Percentiles rank a stretch among this genome's conserved stretches.
These are phyloP conservation scores for Phyllotreta striolata DNA, from an alignment of 2,888 invertebrate species.

Conservation along the genomic window DNA sequence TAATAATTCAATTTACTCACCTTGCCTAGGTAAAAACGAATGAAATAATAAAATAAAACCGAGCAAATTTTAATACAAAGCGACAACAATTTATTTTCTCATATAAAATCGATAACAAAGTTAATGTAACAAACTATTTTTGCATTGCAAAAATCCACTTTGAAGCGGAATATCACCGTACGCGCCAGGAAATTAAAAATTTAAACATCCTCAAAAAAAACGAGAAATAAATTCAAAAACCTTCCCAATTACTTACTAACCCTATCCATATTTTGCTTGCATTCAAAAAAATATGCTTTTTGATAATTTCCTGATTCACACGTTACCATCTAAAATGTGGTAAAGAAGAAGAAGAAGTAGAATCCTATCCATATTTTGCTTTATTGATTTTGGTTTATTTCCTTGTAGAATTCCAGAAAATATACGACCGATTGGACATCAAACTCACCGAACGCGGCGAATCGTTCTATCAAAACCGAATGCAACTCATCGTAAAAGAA, in stretches of 20 bases:
- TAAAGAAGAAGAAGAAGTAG: too few relatives aligned
- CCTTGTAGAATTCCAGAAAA: constrained; percentile 79
- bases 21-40: too few relatives aligned
- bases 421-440: constrained; percentile 87
- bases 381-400: too few relatives aligned
- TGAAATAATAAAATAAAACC: neutral
- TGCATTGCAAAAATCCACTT: constrained; percentile 46
- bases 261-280: neutral
- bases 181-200: constrained; percentile 21
- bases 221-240: too few relatives aligned
- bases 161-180: constrained; percentile 30
- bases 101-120: constrained; percentile 37
- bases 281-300: neutral
- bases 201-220: constrained; percentile 1
- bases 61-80: neutral
- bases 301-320: constrained; percentile 10
- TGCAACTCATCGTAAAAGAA: constrained; percentile 76
- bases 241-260: neutral
- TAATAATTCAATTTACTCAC: too few relatives aligned
- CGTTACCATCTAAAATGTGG: constrained; percentile 3
- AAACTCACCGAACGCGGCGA: constrained; percentile 87
- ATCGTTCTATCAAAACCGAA: constrained; percentile 94
- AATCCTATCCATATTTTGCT: too few relatives aligned
- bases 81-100: constrained; percentile 26
- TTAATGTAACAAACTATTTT: constrained; percentile 45